Percentiles rank a stretch among this genome's conserved stretches.
These are phyloP conservation scores for Baronia brevicornis DNA, from an alignment of 2,888 invertebrate species.

Conservation along the genomic window DNA sequence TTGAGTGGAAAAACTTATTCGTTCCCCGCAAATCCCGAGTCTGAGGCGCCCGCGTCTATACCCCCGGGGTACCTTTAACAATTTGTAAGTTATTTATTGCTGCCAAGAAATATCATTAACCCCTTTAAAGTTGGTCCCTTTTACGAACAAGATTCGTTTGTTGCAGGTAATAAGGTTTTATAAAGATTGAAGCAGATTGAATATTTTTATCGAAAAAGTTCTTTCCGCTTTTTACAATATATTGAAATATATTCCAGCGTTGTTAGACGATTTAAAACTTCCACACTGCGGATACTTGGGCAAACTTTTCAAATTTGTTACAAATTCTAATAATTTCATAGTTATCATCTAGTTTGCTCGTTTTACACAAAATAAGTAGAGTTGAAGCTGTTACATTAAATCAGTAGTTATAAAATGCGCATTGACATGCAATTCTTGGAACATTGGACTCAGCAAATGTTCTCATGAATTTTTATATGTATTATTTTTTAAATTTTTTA, in stretches of 20 bases:
- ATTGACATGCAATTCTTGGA: conserved; percentile 67
- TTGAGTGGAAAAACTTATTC: conserved; percentile 72
- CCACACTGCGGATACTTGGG: conserved; percentile 28
- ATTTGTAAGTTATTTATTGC: conserved; percentile 73
- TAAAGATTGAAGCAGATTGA: conserved; percentile 26
- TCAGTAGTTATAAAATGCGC: conserved; percentile 62
- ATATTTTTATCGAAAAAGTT: conserved; percentile 20
- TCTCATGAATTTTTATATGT: conserved; percentile 12
- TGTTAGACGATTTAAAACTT: conserved; percentile 18
- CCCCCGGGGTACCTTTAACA: conserved; percentile 66
- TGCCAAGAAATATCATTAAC: conserved; percentile 67
- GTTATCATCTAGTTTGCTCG: conserved; percentile 49
- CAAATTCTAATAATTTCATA: conserved; percentile 50
- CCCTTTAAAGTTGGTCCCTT: conserved; percentile 57
- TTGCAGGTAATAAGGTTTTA: conserved; percentile 30
- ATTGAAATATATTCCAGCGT: conserved; percentile 1
- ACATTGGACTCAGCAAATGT: conserved; percentile 32
- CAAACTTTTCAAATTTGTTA: conserved; percentile 43
- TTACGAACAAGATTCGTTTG: conserved; percentile 36
- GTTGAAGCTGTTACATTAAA: conserved; percentile 54
- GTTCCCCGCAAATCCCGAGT: conserved; percentile 47
- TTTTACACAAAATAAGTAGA: conserved; percentile 42
- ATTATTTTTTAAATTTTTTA: conserved; percentile 13
- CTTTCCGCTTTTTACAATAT: conserved; percentile 6
- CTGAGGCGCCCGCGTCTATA: conserved; percentile 44